Base-by-base conservation (phyloP, 2,797 vertebrate genomes). In the Morus bassanus region DNA sequence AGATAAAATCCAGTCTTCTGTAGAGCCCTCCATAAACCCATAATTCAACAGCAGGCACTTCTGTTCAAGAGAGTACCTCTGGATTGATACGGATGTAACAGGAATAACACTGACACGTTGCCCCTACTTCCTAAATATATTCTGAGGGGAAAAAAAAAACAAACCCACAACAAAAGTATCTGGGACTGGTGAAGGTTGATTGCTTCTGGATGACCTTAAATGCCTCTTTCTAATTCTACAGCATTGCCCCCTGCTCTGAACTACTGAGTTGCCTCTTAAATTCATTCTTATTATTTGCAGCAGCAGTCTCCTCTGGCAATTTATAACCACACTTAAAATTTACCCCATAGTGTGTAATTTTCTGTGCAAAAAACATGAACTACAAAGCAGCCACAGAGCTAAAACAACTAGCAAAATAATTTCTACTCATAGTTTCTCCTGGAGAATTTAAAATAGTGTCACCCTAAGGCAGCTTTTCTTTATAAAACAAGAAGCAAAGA, bases 311-410 rank as follows among this genome's bases (percentile, higher is more conserved):
- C 74, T 89, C 80, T 48, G 76, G 84, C 46, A 83, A 88, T 88
- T 95, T 92, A 92, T 88, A 97, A 96, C 81, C 85, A 86, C 48
- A 39, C 82, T 96, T 93, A 96, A 97, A 97, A 96, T 95, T 92
- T 95, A 96, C 87, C 90, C 64, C 89, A 87, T 46, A 89, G 77
- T 73, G 89, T 96, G 91, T 88, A 83, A 95, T 97, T 97, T 97
- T 97, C 92, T 90, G 67, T 94, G 69, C 85, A 94, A 96, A 97
- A 96, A 65, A 75, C 70, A 89, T 51, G 90, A 93, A 95, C 81
- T 97, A 77, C 89, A 96, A 97, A 97, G 96, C 74, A 96, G 89
- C 78, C 61, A 7, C 65, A 73, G 69, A 97, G 77, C 67, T 91
- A 73, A 80, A 89, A 78, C 69, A 93, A 96, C 64, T 53, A 94